Evolutionary conservation across 92 coral and sea anemone genomes (phyloP).

Genomic region (Porites rus): DNA sequence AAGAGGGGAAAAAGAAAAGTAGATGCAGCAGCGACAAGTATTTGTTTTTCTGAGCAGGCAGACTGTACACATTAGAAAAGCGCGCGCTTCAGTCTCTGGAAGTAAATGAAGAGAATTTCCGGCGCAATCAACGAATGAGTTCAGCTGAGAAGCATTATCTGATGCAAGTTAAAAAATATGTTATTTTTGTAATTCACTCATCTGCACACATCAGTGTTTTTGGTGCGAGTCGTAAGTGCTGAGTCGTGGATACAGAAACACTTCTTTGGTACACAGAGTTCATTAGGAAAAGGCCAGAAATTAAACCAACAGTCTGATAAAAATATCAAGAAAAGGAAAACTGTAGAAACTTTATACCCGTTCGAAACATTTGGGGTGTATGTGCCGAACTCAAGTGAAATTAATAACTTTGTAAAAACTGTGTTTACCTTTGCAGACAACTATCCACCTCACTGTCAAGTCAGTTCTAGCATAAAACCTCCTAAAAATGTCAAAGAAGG

Average conservation of each 20-base stretch:
- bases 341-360: too few species aligned
- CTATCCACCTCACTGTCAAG: conserved; percentile 57
- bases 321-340: too few species aligned
- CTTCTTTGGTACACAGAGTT: too few species aligned
- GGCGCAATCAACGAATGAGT: conserved; percentile 28
- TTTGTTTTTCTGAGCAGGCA: background rate
- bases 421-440: conserved; percentile 31
- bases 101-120: conserved; percentile 38
- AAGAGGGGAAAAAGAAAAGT: too few species aligned
- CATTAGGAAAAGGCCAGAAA: too few species aligned
- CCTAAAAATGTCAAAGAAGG: conserved; percentile 29
- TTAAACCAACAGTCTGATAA: too few species aligned
- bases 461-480: background rate
- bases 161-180: background rate
- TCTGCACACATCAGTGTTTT: too few species aligned
- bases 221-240: too few species aligned
- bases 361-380: too few species aligned
- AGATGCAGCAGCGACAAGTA: background rate
- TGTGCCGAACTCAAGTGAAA: too few species aligned
- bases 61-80: background rate
- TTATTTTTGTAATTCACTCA: background rate
- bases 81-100: conserved; percentile 7
- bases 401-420: background rate
- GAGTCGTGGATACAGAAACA: too few species aligned
- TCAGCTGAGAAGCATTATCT: conserved; percentile 18